Percentiles rank a stretch among this genome's conserved stretches.
phyloP scores from a whole-genome alignment of 2,797 vertebrate species.

The Taeniopygia guttata region DNA sequence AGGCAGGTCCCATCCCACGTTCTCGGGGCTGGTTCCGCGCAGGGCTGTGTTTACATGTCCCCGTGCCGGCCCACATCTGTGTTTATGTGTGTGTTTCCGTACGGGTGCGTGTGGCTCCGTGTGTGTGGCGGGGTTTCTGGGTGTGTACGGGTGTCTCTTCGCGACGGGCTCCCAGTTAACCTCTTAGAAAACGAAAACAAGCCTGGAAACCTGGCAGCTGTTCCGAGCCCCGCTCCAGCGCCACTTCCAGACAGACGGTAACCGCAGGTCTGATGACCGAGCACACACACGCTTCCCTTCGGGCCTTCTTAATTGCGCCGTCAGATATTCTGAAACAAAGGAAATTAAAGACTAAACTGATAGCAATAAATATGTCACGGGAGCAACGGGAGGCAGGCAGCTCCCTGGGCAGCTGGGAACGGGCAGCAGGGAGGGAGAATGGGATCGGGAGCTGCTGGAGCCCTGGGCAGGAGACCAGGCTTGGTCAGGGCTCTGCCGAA shows the following conservation, averaged over 20 bases:
- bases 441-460: rapidly evolving
- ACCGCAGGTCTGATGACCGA: slow-evolving; percentile 49
- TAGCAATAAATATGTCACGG: slow-evolving; percentile 15
- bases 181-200: background rate
- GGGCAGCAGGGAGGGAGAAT: background rate
- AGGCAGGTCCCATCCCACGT: background rate
- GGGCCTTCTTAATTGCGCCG: background rate
- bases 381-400: background rate
- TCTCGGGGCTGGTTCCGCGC: background rate
- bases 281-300: slow-evolving; percentile 29
- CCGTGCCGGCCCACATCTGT: slow-evolving; percentile 7
- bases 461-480: background rate
- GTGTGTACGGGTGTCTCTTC: background rate
- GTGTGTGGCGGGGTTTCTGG: background rate
- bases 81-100: slow-evolving; percentile 41
- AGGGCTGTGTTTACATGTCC: slow-evolving; percentile 15
- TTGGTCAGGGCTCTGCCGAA: background rate
- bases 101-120: background rate
- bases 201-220: slow-evolving; percentile 25
- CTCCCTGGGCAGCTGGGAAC: background rate
- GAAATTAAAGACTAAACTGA: slow-evolving; percentile 18
- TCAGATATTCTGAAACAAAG: slow-evolving; percentile 37
- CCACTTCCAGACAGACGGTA: slow-evolving; percentile 40
- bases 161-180: background rate
- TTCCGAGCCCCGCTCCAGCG: background rate